These are phyloP conservation scores for Periophthalmus modestus DNA, from an alignment of 2,113 vertebrate genomes.

Conservation along the genomic window DNA sequence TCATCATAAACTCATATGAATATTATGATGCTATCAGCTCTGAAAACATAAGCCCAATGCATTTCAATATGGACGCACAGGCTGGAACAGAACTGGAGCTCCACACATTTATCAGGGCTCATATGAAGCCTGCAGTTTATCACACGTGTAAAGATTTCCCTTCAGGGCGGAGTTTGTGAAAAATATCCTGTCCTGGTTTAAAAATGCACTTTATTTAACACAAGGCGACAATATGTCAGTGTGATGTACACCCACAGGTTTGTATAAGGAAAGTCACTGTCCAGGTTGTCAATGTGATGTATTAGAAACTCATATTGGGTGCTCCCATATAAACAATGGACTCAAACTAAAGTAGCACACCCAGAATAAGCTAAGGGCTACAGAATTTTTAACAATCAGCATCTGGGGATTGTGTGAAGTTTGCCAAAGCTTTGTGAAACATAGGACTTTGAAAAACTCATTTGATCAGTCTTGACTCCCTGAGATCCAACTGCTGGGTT, in stretches of 20 bases:
- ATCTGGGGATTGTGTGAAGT: background rate
- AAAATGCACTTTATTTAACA: background rate
- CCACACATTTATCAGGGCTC: background rate
- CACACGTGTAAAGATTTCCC: conserved; percentile 8
- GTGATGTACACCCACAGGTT: conserved; percentile 11
- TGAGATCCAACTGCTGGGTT: too few relatives aligned
- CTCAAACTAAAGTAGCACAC: background rate
- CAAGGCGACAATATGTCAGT: background rate
- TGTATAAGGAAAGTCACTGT: background rate
- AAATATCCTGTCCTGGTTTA: conserved; percentile 14
- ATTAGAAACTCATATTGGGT: background rate
- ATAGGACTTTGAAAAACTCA: too few relatives aligned
- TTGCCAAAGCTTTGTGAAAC: background rate
- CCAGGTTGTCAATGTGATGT: background rate
- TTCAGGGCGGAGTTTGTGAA: conserved; percentile 10
- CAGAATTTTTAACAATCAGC: background rate
- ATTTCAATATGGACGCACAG: background rate
- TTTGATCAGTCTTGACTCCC: too few relatives aligned
- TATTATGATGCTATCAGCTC: conserved; percentile 2
- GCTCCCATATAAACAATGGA: background rate
- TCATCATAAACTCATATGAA: conserved; percentile 5
- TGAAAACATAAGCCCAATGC: background rate
- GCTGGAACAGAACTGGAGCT: background rate
- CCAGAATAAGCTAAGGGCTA: background rate
- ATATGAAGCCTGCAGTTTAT: conserved; percentile 20